Conservation (phyloP, 2,888 invertebrate genomes). For the Ophonus ardosiacus region DNA sequence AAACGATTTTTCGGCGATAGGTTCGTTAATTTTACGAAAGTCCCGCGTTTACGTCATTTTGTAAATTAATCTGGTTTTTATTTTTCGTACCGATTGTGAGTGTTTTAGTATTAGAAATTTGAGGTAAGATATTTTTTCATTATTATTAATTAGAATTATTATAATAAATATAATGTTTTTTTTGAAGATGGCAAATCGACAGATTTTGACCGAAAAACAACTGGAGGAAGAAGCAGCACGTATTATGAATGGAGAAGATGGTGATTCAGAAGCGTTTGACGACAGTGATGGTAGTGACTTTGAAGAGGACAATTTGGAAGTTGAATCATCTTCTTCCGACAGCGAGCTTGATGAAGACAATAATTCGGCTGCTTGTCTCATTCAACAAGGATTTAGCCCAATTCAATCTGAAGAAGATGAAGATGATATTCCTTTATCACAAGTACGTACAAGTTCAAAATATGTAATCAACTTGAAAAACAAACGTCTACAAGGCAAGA, state of each 20-base stretch:
- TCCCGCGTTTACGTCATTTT: background rate
- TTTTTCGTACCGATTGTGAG: slow-evolving; percentile 1
- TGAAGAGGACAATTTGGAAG: background rate
- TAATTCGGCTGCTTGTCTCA: background rate
- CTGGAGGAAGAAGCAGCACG: slow-evolving; percentile 42
- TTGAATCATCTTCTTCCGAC: background rate
- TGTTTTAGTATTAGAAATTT: slow-evolving; percentile 22
- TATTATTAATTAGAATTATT: slow-evolving; percentile 2
- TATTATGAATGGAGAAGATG: slow-evolving; percentile 51
- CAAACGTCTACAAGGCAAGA: slow-evolving; percentile 58
- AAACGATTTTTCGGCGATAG: slow-evolving; percentile 20
- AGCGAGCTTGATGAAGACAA: background rate
- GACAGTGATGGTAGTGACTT: background rate
- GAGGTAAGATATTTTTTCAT: slow-evolving; percentile 19
- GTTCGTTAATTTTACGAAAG: slow-evolving; percentile 8
- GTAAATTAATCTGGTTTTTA: background rate
- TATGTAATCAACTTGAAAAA: background rate
- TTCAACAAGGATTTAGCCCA: background rate
- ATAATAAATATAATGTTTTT: background rate
- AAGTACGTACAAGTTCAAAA: background rate
- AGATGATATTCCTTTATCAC: background rate
- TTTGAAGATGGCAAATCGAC: slow-evolving; percentile 25
- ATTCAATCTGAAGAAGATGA: background rate
- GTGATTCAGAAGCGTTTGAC: slow-evolving; percentile 10
- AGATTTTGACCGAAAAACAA: slow-evolving; percentile 44